Evolutionary conservation across 2,113 vertebrate genomes (phyloP).

Genomic region (Melospiza georgiana): DNA sequence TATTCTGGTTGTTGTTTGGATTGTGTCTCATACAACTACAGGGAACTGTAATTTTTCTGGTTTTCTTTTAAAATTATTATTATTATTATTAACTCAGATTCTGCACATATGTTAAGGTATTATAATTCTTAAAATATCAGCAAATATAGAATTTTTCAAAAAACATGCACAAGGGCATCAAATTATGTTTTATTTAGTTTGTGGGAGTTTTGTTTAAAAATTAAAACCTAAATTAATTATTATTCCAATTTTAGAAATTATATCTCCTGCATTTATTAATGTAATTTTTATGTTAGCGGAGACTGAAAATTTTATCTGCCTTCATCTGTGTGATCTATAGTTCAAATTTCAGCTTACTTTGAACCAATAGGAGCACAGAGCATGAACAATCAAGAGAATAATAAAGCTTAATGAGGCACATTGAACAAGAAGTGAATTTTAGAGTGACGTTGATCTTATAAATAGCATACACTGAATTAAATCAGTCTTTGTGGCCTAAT

Average conservation of each 20-base stretch:
- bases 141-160: not conserved
- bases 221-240: not conserved
- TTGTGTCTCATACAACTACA: not conserved
- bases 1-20: not conserved
- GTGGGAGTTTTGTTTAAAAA: not conserved
- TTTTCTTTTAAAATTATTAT: not conserved
- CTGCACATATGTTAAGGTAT: not conserved
- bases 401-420: not conserved
- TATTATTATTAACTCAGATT: not conserved
- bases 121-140: not conserved
- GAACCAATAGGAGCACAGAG: not conserved
- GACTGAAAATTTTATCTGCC: not conserved
- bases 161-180: not conserved
- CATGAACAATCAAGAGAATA: not conserved
- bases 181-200: not conserved
- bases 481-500: not conserved
- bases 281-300: not conserved
- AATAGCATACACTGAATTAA: not conserved
- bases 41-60: not conserved
- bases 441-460: accelerated
- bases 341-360: not conserved
- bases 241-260: not conserved
- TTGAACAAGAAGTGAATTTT: not conserved
- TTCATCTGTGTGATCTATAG: not conserved
- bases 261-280: not conserved